Percentiles rank a stretch among this genome's conserved stretches.
These are phyloP conservation scores for Corydoras maculifer DNA, from an alignment of 2,113 vertebrate species.

Conservation along the genomic window DNA sequence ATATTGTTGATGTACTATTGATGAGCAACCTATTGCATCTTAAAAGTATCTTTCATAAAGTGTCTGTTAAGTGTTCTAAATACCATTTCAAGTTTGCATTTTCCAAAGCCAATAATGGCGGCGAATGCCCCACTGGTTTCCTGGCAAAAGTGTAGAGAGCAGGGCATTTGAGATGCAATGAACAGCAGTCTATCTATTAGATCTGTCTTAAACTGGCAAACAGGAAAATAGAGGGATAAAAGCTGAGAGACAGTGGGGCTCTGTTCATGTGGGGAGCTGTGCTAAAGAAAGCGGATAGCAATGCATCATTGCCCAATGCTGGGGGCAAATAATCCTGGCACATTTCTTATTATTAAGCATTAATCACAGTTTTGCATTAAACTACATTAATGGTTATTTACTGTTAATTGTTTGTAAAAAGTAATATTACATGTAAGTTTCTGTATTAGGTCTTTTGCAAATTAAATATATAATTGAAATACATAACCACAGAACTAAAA, in stretches of 20 bases:
- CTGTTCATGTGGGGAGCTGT: constrained; percentile 16
- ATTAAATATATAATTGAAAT: no score
- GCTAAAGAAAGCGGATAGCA: background rate
- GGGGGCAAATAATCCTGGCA: background rate
- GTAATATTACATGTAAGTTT: no score
- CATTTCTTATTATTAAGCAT: no score
- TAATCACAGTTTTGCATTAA: no score
- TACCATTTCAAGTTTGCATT: background rate
- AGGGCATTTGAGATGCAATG: constrained; percentile 13
- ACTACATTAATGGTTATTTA: no score
- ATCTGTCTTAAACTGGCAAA: constrained; percentile 31
- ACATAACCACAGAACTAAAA: no score
- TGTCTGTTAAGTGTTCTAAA: no score
- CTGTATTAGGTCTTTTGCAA: no score
- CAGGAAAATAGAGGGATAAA: constrained; percentile 30
- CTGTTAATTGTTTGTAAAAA: no score
- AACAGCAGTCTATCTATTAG: constrained; percentile 28
- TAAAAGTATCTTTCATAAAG: no score
- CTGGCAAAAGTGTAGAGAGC: constrained; percentile 12
- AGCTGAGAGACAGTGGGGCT: constrained; percentile 17
- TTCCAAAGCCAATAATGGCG: constrained; percentile 5
- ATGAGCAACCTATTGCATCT: no score
- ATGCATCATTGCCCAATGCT: constrained; percentile 11
- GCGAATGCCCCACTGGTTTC: constrained; percentile 6
- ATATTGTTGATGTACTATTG: no score